phyloP scores from a whole-genome alignment of 2,113 vertebrate species.

The Pleuronectes platessa region DNA sequence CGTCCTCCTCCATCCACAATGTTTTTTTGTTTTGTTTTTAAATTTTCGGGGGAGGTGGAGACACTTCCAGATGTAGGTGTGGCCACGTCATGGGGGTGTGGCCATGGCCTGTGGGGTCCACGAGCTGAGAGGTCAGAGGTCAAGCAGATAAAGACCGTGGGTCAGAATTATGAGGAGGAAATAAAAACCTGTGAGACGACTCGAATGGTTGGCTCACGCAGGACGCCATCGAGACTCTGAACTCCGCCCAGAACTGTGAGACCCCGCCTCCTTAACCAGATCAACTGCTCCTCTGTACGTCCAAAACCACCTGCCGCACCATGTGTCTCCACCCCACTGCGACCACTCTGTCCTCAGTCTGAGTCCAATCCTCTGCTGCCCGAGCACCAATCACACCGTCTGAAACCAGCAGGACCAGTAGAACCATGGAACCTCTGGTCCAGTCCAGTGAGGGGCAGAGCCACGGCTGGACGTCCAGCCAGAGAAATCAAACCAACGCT shows the following conservation, averaged over 20 bases:
- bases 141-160: not conserved
- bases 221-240: not conserved
- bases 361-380: not conserved
- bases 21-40: conserved; percentile 6
- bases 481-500: conserved; percentile 83
- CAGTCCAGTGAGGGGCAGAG: conserved; percentile 57
- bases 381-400: not conserved
- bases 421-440: not conserved
- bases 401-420: conserved; percentile 5
- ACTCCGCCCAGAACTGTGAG: not conserved
- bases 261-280: not conserved
- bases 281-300: not conserved
- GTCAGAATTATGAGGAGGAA: conserved; percentile 3
- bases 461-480: conserved; percentile 71
- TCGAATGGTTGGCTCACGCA: not conserved
- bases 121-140: not conserved
- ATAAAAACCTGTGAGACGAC: not conserved
- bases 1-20: conserved; percentile 50
- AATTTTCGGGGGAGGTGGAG: conserved; percentile 16
- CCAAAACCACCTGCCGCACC: not conserved
- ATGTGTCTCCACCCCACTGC: conserved; percentile 9
- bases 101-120: conserved; percentile 3
- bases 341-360: conserved; percentile 16
- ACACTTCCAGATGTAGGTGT: conserved; percentile 23
- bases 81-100: conserved; percentile 8